phyloP scores from a whole-genome alignment of 1,140 invertebrate species.

The Atopsyche davidsoni region DNA sequence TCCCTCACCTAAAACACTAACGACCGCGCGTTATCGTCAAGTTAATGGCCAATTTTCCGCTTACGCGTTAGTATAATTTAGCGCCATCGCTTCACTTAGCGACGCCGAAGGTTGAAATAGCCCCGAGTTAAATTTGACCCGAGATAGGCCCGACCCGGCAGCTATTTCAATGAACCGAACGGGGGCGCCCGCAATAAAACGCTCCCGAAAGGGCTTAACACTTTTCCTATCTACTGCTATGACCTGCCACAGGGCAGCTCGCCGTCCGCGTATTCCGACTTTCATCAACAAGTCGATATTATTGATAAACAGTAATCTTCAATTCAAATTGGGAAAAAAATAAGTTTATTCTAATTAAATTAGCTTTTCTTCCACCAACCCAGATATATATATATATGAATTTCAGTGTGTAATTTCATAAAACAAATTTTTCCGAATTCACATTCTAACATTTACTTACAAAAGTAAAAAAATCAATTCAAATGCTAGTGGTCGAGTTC shows the following conservation, averaged over 20 bases:
- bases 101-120: background rate
- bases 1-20: conserved; percentile 25
- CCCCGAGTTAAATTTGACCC: conserved; percentile 1
- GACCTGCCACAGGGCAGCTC: background rate
- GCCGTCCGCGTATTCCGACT: too few species aligned
- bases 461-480: too few species aligned
- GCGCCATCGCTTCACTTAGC: background rate
- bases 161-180: conserved; percentile 21
- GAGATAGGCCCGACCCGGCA: background rate
- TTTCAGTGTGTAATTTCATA: too few species aligned
- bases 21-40: conserved; percentile 23
- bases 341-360: too few species aligned
- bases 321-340: too few species aligned
- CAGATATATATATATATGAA: too few species aligned
- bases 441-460: too few species aligned
- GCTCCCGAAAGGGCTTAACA: conserved; percentile 17
- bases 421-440: too few species aligned
- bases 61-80: conserved; percentile 7
- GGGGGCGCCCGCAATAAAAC: conserved; percentile 16
- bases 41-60: conserved; percentile 28
- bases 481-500: too few species aligned
- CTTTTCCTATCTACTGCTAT: conserved; percentile 12
- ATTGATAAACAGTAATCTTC: too few species aligned
- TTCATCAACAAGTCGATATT: too few species aligned
- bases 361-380: conserved; percentile 2